Conservation (phyloP, 2,797 vertebrate genomes). For the Ctenosaura bakeri region DNA sequence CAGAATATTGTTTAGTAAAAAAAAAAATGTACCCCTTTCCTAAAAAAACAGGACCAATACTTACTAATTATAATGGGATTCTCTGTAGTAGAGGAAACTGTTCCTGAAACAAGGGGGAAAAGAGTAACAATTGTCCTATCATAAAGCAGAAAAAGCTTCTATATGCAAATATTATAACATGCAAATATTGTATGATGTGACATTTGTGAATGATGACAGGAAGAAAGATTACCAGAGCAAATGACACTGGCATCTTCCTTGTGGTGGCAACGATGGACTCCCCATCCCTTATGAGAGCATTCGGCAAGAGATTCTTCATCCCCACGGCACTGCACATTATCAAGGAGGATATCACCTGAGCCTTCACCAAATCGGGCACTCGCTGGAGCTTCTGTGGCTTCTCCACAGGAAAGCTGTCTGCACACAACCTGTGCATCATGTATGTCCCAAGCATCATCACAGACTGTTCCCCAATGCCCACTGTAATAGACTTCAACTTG, state of each 20-base stretch:
- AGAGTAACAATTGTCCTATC: background rate
- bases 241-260: constrained; percentile 48
- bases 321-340: background rate
- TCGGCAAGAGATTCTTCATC: constrained; percentile 18
- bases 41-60: background rate
- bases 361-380: constrained; percentile 38
- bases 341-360: constrained; percentile 20
- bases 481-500: constrained; percentile 49
- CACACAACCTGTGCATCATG: constrained; percentile 38
- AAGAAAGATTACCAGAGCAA: background rate
- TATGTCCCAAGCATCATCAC: constrained; percentile 29
- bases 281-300: background rate
- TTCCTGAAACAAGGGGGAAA: background rate
- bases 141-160: background rate
- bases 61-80: background rate
- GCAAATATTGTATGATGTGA: background rate
- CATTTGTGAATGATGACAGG: background rate
- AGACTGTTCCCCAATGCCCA: constrained; percentile 38
- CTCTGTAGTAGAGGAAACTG: background rate
- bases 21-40: too few species aligned
- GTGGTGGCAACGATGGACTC: background rate
- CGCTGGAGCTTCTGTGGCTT: rapidly evolving
- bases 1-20: background rate
- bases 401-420: constrained; percentile 47
- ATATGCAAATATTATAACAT: background rate